These are phyloP conservation scores for Melinopterus prodromus DNA, from an alignment of 2,888 invertebrate species.

Conservation along the genomic window DNA sequence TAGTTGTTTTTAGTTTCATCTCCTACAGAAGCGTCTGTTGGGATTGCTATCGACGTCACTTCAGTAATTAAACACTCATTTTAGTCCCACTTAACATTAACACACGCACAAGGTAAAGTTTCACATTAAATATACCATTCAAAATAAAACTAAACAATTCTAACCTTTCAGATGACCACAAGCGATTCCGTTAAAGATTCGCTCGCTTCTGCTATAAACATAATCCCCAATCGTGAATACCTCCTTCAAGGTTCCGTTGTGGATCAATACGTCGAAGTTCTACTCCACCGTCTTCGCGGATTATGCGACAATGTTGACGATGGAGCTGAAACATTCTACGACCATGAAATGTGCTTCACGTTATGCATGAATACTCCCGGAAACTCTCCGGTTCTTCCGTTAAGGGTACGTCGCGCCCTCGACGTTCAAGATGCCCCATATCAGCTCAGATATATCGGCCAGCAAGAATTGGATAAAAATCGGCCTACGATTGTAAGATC, in stretches of 20 bases:
- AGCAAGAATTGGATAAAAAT: conserved; percentile 88
- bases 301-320: conserved; percentile 93
- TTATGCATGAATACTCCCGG: conserved; percentile 71
- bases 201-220: conserved; percentile 80
- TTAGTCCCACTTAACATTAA: background rate
- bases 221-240: conserved; percentile 93
- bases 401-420: conserved; percentile 85
- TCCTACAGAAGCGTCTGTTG: background rate
- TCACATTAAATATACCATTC: background rate
- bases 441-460: conserved; percentile 92
- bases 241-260: conserved; percentile 92
- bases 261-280: conserved; percentile 89
- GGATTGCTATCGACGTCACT: background rate
- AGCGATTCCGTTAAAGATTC: conserved; percentile 71
- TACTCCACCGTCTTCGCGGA: conserved; percentile 88
- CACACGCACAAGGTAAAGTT: background rate
- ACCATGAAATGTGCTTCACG: conserved; percentile 91
- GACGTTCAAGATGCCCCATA: conserved; percentile 86
- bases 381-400: conserved; percentile 65
- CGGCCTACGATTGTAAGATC: conserved; percentile 90
- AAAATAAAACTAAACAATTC: background rate
- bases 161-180: conserved; percentile 27
- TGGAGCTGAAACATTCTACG: conserved; percentile 90
- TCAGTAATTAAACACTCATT: background rate
- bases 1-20: background rate